A percentile compares a stretch with the other conserved stretches of the same genome.
Conservation (phyloP, 2,113 vertebrate species). For the Delphinus delphis region DNA sequence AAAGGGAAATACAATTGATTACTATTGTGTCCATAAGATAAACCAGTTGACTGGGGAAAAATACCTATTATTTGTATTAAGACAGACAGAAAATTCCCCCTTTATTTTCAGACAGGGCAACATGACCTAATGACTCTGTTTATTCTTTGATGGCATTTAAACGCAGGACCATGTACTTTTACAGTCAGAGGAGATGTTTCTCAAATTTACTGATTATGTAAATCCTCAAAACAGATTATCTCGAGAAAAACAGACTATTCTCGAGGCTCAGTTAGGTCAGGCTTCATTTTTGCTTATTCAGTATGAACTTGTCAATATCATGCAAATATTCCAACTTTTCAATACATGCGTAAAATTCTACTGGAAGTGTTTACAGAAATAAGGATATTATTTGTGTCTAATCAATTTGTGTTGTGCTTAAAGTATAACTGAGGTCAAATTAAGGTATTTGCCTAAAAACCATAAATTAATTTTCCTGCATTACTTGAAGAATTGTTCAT, state of each 20-base stretch:
- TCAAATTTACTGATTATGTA: slow-evolving; percentile 9
- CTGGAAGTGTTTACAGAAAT: not conserved
- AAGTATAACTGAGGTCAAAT: not conserved
- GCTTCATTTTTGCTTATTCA: slow-evolving; percentile 21
- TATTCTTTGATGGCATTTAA: not conserved
- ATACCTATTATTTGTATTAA: not conserved
- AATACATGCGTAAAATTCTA: not conserved
- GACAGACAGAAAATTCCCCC: not conserved
- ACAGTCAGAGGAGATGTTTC: not conserved
- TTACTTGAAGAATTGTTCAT: not conserved
- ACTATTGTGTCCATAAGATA: not conserved
- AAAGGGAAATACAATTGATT: not conserved
- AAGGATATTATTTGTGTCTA: not conserved
- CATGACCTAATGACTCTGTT: not conserved
- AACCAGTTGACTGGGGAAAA: not conserved
- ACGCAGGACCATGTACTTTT: not conserved
- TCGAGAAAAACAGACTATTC: not conserved
- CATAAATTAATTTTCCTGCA: not conserved
- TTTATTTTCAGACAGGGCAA: not conserved
- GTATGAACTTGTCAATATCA: not conserved
- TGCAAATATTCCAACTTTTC: not conserved
- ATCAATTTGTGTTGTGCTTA: not conserved
- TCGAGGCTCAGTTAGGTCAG: not conserved
- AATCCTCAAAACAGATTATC: not conserved
- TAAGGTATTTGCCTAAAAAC: not conserved